These are phyloP conservation scores for Perca fluviatilis DNA, from an alignment of 2,113 vertebrate species.

Conservation along the genomic window DNA sequence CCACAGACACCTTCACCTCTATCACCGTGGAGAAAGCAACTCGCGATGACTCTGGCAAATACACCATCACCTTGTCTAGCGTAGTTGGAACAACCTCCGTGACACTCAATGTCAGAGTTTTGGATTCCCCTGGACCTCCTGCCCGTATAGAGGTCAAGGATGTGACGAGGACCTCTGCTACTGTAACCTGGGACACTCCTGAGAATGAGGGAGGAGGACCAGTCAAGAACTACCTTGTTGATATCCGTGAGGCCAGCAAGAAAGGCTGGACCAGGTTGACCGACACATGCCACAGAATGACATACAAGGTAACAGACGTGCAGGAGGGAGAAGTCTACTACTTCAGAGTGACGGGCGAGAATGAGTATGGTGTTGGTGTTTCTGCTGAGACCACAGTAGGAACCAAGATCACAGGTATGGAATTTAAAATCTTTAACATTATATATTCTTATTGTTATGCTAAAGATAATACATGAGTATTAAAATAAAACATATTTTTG, in stretches of 20 bases:
- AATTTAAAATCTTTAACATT: neutral
- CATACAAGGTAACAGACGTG: conserved; percentile 91
- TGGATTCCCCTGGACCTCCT: conserved; percentile 96
- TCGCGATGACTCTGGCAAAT: conserved; percentile 96
- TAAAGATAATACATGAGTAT: neutral
- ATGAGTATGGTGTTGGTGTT: conserved; percentile 93
- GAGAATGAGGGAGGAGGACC: conserved; percentile 97
- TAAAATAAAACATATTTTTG: conserved; percentile 10
- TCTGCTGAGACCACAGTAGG: conserved; percentile 93
- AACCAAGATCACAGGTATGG: conserved; percentile 95
- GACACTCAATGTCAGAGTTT: conserved; percentile 93
- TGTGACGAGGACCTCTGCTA: conserved; percentile 91
- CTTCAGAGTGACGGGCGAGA: conserved; percentile 96
- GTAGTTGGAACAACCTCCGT: conserved; percentile 89
- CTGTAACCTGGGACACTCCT: conserved; percentile 95
- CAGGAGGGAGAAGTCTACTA: conserved; percentile 95
- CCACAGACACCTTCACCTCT: conserved; percentile 91
- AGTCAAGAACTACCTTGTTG: conserved; percentile 96
- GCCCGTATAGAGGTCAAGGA: conserved; percentile 88
- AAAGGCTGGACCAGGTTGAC: conserved; percentile 97
- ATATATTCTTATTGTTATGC: neutral
- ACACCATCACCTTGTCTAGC: conserved; percentile 93
- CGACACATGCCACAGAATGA: conserved; percentile 93
- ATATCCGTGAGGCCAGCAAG: conserved; percentile 96
- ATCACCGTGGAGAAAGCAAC: conserved; percentile 96